phyloP scores from a whole-genome alignment of 2,113 vertebrate genomes.

The Chlorodrepanis virens region DNA sequence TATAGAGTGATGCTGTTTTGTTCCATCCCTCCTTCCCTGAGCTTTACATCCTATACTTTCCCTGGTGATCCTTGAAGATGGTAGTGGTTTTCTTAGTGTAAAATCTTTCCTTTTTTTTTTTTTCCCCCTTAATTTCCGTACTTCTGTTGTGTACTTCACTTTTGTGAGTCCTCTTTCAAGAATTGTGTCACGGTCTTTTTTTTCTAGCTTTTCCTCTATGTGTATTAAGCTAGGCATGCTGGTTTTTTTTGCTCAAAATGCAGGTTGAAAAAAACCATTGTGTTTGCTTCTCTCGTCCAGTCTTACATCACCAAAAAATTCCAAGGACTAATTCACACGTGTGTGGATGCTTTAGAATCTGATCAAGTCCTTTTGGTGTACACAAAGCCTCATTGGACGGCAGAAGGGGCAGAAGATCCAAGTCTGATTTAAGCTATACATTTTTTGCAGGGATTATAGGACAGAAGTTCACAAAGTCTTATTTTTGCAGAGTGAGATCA shows the following conservation, averaged over 20 bases:
- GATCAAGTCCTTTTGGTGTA: not conserved
- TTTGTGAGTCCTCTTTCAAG: not conserved
- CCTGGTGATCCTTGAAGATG: not conserved
- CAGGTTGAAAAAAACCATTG: not conserved
- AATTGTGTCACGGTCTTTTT: not conserved
- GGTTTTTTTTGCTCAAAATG: not conserved
- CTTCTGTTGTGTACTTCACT: not conserved
- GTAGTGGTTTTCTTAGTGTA: not conserved
- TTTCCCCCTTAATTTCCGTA: rapidly evolving
- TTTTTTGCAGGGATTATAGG: not conserved
- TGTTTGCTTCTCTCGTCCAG: not conserved
- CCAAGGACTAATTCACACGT: not conserved
- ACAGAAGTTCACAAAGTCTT: not conserved
- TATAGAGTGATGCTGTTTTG: not conserved
- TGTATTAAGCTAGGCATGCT: not conserved
- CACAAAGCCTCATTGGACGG: not conserved
- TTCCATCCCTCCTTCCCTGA: not conserved
- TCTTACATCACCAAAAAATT: not conserved
- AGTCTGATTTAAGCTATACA: not conserved
- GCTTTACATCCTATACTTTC: not conserved
- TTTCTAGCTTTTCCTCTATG: not conserved
- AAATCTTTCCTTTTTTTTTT: not conserved
- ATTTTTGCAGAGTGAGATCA: not conserved
- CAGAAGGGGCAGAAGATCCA: not conserved
- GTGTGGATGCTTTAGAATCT: not conserved